Evolutionary conservation across 2,113 vertebrate species (phyloP).

Genomic region (Mirza zaza): DNA sequence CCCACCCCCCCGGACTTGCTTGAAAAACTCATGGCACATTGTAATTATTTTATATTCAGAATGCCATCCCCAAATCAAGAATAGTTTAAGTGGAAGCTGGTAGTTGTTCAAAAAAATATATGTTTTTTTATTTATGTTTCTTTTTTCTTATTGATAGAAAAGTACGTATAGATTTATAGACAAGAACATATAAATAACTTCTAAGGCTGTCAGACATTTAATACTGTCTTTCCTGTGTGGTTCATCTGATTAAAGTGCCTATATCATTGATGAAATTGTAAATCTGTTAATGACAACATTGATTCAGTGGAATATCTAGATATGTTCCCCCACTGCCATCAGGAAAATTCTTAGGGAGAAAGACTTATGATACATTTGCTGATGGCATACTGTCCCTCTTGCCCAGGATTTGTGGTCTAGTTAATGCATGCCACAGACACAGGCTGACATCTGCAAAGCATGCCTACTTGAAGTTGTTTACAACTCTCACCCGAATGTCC

Average conservation of each 20-base stretch:
- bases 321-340: background rate
- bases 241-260: background rate
- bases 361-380: conserved; percentile 67
- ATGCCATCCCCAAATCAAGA: conserved; percentile 44
- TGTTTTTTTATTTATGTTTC: background rate
- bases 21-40: conserved; percentile 73
- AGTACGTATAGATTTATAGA: background rate
- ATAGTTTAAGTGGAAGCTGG: conserved; percentile 3
- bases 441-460: conserved; percentile 11
- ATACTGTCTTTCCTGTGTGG: background rate
- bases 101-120: conserved; percentile 17
- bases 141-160: background rate
- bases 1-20: conserved; percentile 12
- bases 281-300: conserved; percentile 32
- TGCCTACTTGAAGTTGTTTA: conserved; percentile 53
- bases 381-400: conserved; percentile 48
- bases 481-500: background rate
- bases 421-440: conserved; percentile 52
- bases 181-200: conserved; percentile 51
- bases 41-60: conserved; percentile 68
- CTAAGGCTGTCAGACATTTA: background rate
- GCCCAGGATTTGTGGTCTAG: conserved; percentile 59
- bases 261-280: conserved; percentile 49
- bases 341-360: conserved; percentile 45
- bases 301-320: background rate